Percentiles rank a stretch among this genome's conserved stretches.
Evolutionary conservation across 2,888 invertebrate species (phyloP).

Genomic region (Frankliniella intonsa): DNA sequence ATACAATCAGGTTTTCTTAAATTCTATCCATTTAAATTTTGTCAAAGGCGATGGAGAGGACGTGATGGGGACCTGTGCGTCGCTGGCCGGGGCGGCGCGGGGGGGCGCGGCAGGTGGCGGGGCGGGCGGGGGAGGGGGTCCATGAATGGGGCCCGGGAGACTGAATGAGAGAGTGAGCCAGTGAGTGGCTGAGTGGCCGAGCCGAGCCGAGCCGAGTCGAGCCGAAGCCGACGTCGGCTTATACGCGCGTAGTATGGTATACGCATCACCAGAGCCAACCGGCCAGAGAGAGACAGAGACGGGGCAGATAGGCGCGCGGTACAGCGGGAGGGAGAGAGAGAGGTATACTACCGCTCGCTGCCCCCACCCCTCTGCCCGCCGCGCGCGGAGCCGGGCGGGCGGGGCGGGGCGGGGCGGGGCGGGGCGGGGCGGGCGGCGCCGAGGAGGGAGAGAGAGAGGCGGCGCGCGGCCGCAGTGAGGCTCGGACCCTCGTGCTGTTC

Average conservation of each 20-base stretch:
- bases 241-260: conserved; percentile 1
- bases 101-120: conserved; percentile 4
- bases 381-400: background rate
- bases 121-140: background rate
- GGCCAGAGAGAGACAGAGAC: background rate
- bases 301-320: background rate
- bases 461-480: background rate
- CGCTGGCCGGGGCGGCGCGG: background rate
- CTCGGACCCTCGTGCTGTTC: background rate
- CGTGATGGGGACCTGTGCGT: background rate
- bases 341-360: background rate
- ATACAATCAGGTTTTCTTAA: too few relatives aligned
- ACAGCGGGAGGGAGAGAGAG: background rate
- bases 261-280: background rate
- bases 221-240: background rate
- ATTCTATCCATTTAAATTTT: too few relatives aligned
- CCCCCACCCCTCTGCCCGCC: background rate
- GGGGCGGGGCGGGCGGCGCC: background rate
- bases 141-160: conserved; percentile 1
- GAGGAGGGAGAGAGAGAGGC: background rate
- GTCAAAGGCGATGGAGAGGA: background rate
- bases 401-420: background rate
- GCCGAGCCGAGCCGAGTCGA: background rate
- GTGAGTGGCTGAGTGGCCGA: background rate
- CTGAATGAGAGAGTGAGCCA: conserved; percentile 19